Evolutionary conservation across 2,797 vertebrate genomes (phyloP).

Genomic region (Rhyacichthys aspro): DNA sequence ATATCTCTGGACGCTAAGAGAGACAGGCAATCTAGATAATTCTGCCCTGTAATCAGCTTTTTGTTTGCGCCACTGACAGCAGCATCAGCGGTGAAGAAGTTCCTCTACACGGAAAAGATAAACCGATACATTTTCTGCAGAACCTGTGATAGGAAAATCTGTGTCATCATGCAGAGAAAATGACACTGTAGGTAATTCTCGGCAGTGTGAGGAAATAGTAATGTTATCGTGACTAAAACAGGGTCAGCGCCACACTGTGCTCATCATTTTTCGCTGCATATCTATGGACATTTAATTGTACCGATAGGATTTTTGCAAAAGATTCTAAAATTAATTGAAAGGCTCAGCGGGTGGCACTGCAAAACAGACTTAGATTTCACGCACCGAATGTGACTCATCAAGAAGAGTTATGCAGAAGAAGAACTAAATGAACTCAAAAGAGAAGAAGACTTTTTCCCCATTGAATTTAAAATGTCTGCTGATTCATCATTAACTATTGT

Average conservation of each 20-base stretch:
- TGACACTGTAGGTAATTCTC: conserved; percentile 58
- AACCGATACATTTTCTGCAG: conserved; percentile 43
- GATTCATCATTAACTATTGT: background rate
- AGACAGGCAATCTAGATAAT: conserved; percentile 76
- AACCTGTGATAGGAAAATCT: conserved; percentile 38
- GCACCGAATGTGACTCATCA: conserved; percentile 50
- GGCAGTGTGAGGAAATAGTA: conserved; percentile 16
- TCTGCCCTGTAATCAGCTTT: conserved; percentile 71
- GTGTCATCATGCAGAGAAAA: conserved; percentile 60
- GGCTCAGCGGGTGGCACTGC: conserved; percentile 42
- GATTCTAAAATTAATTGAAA: conserved; percentile 56
- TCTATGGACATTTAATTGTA: conserved; percentile 49
- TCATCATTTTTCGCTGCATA: conserved; percentile 32
- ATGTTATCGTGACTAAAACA: conserved; percentile 18
- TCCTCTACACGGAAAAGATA: conserved; percentile 62
- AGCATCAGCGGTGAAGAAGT: conserved; percentile 40
- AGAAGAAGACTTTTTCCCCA: background rate
- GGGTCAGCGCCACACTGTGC: background rate
- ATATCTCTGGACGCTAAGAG: conserved; percentile 59
- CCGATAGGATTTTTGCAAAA: conserved; percentile 51
- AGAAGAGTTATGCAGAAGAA: conserved; percentile 35
- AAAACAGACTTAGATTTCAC: conserved; percentile 45
- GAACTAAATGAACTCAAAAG: conserved; percentile 7
- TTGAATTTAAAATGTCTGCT: background rate
- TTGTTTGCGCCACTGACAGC: conserved; percentile 65